phyloP scores from a whole-genome alignment of 2,797 vertebrate species.

The Glyptemys insculpta region DNA sequence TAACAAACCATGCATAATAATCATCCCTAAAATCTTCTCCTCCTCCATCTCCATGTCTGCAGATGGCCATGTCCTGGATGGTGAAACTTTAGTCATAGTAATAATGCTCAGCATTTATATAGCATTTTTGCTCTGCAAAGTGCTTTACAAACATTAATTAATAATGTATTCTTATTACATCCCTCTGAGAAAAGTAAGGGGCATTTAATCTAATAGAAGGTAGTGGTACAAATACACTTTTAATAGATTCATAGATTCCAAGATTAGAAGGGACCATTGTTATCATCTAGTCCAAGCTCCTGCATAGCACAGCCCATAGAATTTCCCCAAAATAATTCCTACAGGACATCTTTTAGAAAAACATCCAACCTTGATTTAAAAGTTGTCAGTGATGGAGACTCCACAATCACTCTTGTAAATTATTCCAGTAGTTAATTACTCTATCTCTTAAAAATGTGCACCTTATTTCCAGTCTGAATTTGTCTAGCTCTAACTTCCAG shows the following conservation, averaged over 20 bases:
- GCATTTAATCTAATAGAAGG: neutral
- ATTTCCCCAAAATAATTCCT: neutral
- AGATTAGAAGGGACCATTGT: neutral
- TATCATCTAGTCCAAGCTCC: neutral
- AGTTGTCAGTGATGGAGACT: neutral
- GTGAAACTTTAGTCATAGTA: neutral
- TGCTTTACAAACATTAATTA: neutral
- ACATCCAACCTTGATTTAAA: neutral
- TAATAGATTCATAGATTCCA: neutral
- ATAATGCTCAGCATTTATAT: neutral
- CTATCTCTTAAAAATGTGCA: neutral
- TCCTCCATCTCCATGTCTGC: neutral
- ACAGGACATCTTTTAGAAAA: neutral
- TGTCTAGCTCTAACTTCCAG: neutral
- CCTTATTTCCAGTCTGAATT: neutral
- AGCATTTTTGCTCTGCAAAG: neutral
- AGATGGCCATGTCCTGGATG: neutral
- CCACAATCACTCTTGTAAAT: neutral
- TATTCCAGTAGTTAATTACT: neutral
- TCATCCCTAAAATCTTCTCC: neutral
- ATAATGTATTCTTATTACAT: neutral
- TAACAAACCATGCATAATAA: neutral
- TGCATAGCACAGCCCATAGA: neutral
- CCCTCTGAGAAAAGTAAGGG: neutral
- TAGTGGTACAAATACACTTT: neutral